phyloP scores from a whole-genome alignment of 2,888 invertebrate species.

The Autographa pulchrina region DNA sequence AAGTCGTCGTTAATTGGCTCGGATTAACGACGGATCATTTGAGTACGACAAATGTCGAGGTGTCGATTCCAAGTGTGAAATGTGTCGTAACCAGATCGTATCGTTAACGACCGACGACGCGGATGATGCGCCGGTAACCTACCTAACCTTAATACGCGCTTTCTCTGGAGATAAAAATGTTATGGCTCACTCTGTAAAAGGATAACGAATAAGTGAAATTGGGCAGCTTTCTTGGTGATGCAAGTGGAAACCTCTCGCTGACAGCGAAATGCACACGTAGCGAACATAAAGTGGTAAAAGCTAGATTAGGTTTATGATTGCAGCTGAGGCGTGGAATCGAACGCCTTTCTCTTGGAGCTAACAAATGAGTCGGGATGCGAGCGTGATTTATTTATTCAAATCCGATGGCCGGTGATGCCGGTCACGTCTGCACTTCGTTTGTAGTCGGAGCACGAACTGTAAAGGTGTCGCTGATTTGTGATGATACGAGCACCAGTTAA shows the following conservation, averaged over 20 bases:
- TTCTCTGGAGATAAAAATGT: conserved; percentile 78
- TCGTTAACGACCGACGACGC: conserved; percentile 61
- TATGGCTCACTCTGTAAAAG: conserved; percentile 70
- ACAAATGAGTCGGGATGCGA: conserved; percentile 82
- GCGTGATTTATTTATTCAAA: conserved; percentile 85
- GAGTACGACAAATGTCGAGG: conserved; percentile 28
- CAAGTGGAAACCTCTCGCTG: conserved; percentile 51
- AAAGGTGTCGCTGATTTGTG: conserved; percentile 75
- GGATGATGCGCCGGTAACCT: conserved; percentile 64
- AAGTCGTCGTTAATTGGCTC: conserved; percentile 60
- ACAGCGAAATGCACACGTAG: conserved; percentile 70
- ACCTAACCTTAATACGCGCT: conserved; percentile 69
- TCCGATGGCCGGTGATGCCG: conserved; percentile 75
- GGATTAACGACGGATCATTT: conserved; percentile 60
- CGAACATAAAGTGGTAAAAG: conserved; percentile 76
- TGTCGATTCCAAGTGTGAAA: conserved; percentile 64
- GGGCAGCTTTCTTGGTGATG: conserved; percentile 47
- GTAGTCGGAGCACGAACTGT: conserved; percentile 74
- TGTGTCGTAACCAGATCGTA: conserved; percentile 62
- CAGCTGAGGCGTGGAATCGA: conserved; percentile 78
- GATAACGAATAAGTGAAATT: conserved; percentile 70
- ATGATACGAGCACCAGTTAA: conserved; percentile 68
- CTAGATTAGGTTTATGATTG: conserved; percentile 78
- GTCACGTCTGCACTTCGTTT: conserved; percentile 78
- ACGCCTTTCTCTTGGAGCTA: conserved; percentile 83